Evolutionary conservation across 2,888 invertebrate genomes (phyloP).

Genomic region (Gari tellinella): DNA sequence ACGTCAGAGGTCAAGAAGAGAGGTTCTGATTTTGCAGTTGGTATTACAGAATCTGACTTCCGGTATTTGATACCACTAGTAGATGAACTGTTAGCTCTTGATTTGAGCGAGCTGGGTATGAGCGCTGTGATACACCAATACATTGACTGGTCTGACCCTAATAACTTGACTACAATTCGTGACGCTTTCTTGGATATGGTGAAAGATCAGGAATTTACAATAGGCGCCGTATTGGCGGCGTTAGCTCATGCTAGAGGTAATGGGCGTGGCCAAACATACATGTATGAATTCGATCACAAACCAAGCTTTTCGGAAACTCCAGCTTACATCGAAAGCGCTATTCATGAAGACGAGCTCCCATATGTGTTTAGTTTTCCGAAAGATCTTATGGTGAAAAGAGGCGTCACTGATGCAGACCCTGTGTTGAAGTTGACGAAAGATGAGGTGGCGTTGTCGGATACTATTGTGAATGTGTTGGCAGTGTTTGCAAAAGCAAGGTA

Average conservation of each 20-base stretch:
- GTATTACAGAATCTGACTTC: conserved; percentile 20
- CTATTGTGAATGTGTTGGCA: conserved; percentile 35
- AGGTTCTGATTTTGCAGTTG: conserved; percentile 17
- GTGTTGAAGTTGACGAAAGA: conserved; percentile 22
- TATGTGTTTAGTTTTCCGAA: conserved; percentile 47
- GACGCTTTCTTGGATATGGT: conserved; percentile 35
- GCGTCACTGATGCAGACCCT: conserved; percentile 21
- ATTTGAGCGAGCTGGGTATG: conserved; percentile 20
- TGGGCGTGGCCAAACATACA: too few relatives aligned
- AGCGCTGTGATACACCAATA: conserved; percentile 43
- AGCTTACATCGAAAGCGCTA: conserved; percentile 41
- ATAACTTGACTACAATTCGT: conserved; percentile 17
- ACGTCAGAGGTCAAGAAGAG: too few relatives aligned
- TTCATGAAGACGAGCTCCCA: conserved; percentile 39
- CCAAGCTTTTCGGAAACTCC: conserved; percentile 14
- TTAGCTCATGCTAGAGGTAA: too few relatives aligned
- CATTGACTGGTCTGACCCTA: conserved; percentile 33
- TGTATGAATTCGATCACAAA: too few relatives aligned
- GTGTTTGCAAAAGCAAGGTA: conserved; percentile 48
- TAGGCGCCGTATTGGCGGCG: too few relatives aligned
- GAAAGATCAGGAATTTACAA: conserved; percentile 30
- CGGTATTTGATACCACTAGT: conserved; percentile 34
- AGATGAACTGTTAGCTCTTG: conserved; percentile 23
- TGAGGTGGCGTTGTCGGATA: background rate
- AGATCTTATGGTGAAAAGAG: conserved; percentile 2